Conservation (phyloP, 92 coral and sea anemone species). For the Meandrina meandrites region DNA sequence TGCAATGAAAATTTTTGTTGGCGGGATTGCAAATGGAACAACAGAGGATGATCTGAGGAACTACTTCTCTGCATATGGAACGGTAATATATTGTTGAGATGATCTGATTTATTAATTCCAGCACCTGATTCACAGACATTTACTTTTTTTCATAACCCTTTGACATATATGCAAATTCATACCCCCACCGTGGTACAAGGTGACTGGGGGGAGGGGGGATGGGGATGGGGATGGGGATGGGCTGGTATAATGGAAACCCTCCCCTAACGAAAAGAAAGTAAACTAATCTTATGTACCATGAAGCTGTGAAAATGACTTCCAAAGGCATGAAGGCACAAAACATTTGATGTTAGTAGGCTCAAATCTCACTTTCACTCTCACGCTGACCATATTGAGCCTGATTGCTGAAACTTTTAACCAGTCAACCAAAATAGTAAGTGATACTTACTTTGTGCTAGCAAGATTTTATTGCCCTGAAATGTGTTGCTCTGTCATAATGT, state of each 20-base stretch:
- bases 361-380: too few species aligned
- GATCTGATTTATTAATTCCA: too few species aligned
- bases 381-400: not conserved
- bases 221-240: too few species aligned
- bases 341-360: not conserved
- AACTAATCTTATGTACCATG: too few species aligned
- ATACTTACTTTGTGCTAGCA: not conserved
- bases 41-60: slow-evolving; percentile 85
- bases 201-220: too few species aligned
- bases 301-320: not conserved
- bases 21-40: slow-evolving; percentile 88
- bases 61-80: slow-evolving; percentile 80
- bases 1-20: slow-evolving; percentile 83
- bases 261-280: too few species aligned
- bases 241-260: too few species aligned
- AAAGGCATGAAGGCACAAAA: not conserved
- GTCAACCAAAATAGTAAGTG: not conserved
- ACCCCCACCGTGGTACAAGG: too few species aligned
- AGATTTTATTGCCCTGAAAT: slow-evolving; percentile 25
- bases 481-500: slow-evolving; percentile 51
- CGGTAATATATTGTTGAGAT: slow-evolving; percentile 46
- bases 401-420: not conserved
- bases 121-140: too few species aligned
- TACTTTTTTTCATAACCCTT: too few species aligned
- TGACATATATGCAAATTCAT: too few species aligned